Conservation (phyloP, 2,888 invertebrate genomes). For the Drosophila eohydei region DNA sequence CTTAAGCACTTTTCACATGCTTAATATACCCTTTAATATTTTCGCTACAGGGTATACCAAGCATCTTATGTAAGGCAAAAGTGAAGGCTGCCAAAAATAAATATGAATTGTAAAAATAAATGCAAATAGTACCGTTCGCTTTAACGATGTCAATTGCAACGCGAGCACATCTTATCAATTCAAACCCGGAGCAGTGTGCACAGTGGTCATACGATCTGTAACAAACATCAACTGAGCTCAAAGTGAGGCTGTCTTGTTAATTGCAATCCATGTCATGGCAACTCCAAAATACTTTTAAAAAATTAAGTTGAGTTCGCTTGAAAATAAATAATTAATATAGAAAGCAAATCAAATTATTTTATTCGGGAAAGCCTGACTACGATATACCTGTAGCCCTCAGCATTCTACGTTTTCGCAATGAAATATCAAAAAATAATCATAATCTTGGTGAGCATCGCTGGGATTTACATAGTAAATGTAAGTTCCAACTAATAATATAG, state of each 20-base stretch:
- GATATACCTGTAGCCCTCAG: neutral
- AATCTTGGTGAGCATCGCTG: too few species aligned
- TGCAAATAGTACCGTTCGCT: constrained; percentile 66
- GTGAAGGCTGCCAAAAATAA: constrained; percentile 25
- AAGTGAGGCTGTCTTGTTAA: neutral
- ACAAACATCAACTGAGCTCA: neutral
- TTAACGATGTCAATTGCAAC: constrained; percentile 73
- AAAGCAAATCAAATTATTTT: neutral
- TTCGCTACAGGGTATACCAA: neutral
- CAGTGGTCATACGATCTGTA: constrained; percentile 30
- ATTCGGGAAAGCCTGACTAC: neutral
- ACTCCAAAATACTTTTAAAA: neutral
- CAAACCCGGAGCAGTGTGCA: constrained; percentile 13
- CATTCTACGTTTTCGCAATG: too few species aligned
- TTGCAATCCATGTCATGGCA: too few species aligned
- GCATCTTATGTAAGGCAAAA: constrained; percentile 25
- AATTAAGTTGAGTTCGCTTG: neutral
- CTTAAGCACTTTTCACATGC: neutral
- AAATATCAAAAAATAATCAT: too few species aligned
- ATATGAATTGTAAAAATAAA: constrained; percentile 53
- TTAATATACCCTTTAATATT: neutral
- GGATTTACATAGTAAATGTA: too few species aligned
- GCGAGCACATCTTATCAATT: constrained; percentile 54
- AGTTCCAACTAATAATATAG: too few species aligned
- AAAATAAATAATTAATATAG: neutral